phyloP scores from a whole-genome alignment of 2,113 vertebrate species.

The Sander lucioperca region DNA sequence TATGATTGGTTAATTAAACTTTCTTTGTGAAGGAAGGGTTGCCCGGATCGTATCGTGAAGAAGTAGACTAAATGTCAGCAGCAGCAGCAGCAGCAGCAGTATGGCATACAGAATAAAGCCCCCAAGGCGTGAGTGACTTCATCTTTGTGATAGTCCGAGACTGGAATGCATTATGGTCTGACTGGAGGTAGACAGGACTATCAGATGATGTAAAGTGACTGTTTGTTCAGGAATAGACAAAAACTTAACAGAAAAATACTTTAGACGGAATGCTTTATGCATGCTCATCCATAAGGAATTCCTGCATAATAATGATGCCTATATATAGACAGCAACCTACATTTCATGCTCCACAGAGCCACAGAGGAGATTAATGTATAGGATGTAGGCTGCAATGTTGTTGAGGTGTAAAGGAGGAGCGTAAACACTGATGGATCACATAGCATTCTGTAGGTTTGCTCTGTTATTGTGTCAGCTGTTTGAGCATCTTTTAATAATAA shows the following conservation, averaged over 20 bases:
- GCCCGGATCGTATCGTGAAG: slow-evolving; percentile 5
- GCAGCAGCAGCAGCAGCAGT: slow-evolving; percentile 28
- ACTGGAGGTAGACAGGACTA: slow-evolving; percentile 20
- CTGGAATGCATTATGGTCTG: slow-evolving; percentile 41
- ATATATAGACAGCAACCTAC: slow-evolving; percentile 64
- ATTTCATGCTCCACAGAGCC: slow-evolving; percentile 41
- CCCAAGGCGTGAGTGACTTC: slow-evolving; percentile 53
- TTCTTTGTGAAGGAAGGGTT: slow-evolving; percentile 35
- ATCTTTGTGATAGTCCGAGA: slow-evolving; percentile 51
- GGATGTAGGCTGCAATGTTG: slow-evolving; percentile 40
- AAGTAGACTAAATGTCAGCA: slow-evolving; percentile 56
- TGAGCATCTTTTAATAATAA: neutral
- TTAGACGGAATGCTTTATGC: slow-evolving; percentile 48
- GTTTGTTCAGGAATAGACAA: slow-evolving; percentile 33
- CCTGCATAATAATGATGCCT: slow-evolving; percentile 66
- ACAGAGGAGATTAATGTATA: slow-evolving; percentile 15
- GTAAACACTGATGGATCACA: slow-evolving; percentile 32
- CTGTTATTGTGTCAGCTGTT: neutral
- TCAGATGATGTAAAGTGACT: slow-evolving; percentile 31
- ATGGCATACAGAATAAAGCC: slow-evolving; percentile 47
- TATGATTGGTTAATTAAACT: slow-evolving; percentile 66
- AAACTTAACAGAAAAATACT: slow-evolving; percentile 29
- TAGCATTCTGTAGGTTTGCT: slow-evolving; percentile 17
- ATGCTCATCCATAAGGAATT: slow-evolving; percentile 57
- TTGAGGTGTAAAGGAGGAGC: slow-evolving; percentile 1